Percentiles rank a stretch among this genome's conserved stretches.
These are phyloP conservation scores for Ecliptopera silaceata DNA, from an alignment of 2,888 invertebrate genomes.

Conservation along the genomic window DNA sequence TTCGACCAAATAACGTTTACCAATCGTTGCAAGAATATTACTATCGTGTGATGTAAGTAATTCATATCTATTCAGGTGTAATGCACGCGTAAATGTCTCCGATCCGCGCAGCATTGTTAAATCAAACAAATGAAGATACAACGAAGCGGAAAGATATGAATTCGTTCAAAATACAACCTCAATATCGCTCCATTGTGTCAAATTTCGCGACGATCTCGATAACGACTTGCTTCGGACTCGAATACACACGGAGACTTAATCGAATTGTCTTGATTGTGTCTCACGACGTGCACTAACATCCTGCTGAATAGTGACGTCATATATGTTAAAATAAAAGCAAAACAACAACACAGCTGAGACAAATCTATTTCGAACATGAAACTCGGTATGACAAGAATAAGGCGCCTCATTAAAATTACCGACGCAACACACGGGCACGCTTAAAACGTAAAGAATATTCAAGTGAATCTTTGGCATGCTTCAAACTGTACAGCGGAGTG, in stretches of 20 bases:
- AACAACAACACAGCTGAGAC: slow-evolving; percentile 4
- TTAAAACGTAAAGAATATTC: slow-evolving; percentile 27
- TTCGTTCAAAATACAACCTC: slow-evolving; percentile 49
- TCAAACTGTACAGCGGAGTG: slow-evolving; percentile 25
- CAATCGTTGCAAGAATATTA: slow-evolving; percentile 9
- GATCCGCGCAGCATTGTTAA: slow-evolving; percentile 43
- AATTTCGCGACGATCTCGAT: slow-evolving; percentile 49
- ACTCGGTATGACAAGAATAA: slow-evolving; percentile 25
- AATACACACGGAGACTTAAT: slow-evolving; percentile 21
- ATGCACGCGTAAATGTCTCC: slow-evolving; percentile 23
- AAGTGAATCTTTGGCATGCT: slow-evolving; percentile 28
- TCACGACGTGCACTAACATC: background rate
- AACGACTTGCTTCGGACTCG: slow-evolving; percentile 36
- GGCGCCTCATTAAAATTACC: slow-evolving; percentile 28
- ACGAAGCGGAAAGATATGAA: slow-evolving; percentile 51
- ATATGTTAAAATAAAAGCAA: background rate
- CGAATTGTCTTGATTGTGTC: slow-evolving; percentile 10
- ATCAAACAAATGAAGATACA: slow-evolving; percentile 45
- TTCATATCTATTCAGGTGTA: slow-evolving; percentile 25
- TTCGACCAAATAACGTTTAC: background rate
- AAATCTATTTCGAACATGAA: slow-evolving; percentile 24
- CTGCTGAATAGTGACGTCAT: slow-evolving; percentile 1
- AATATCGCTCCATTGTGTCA: slow-evolving; percentile 45
- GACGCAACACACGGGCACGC: slow-evolving; percentile 15
- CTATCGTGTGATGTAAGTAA: slow-evolving; percentile 4